Evolutionary conservation across 1,140 invertebrate genomes (phyloP).

Genomic region (Trichoplusia ni): DNA sequence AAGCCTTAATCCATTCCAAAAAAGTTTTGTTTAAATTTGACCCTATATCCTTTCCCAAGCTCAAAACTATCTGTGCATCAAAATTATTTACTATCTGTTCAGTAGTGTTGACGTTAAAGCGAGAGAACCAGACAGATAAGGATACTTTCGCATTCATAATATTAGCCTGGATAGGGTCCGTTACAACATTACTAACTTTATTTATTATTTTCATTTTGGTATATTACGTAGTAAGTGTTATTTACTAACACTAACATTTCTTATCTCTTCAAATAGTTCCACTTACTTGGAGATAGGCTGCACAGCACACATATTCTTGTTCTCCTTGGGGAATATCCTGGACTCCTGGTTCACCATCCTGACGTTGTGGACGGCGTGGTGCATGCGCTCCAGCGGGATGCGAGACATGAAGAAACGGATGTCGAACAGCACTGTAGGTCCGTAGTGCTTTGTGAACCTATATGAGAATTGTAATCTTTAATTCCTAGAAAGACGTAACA

Average conservation of each 20-base stretch:
- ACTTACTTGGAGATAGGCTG: conserved; percentile 53
- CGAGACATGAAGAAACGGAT: conserved; percentile 72
- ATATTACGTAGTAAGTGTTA: not conserved
- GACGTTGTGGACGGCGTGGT: conserved; percentile 49
- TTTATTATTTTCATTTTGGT: not conserved
- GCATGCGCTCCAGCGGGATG: conserved; percentile 58
- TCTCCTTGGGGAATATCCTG: conserved; percentile 64
- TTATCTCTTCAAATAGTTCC: not conserved
- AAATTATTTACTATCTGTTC: too few relatives aligned
- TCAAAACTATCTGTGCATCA: too few relatives aligned
- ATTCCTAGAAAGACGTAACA: too few relatives aligned
- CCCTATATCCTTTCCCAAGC: too few relatives aligned
- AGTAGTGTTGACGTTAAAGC: too few relatives aligned
- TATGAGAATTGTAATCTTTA: too few relatives aligned
- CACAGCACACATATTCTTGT: conserved; percentile 42
- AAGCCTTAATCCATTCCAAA: too few relatives aligned
- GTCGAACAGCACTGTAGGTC: conserved; percentile 79
- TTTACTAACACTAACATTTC: not conserved
- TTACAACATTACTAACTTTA: too few relatives aligned
- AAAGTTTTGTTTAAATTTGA: too few relatives aligned
- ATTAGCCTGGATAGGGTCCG: too few relatives aligned
- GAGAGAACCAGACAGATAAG: too few relatives aligned
- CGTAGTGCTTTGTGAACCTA: conserved; percentile 72
- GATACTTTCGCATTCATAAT: too few relatives aligned
- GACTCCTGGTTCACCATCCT: conserved; percentile 31